Conservation (phyloP, 2,888 invertebrate genomes). For the Caenorhabditis becei region DNA sequence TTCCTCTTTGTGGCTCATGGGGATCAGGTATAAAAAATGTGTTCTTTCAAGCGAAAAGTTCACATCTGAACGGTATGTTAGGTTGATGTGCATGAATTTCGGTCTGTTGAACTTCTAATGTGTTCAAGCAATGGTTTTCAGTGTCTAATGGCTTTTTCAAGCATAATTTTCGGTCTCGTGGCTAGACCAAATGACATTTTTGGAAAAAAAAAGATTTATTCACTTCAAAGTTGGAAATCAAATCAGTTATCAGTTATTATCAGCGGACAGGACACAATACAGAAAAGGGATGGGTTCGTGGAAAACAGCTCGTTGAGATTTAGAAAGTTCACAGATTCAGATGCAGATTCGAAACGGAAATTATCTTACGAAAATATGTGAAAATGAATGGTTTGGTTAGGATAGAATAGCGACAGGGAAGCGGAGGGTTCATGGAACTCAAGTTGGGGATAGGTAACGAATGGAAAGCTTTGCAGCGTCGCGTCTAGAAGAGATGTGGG, state of each 20-base stretch:
- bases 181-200: too few relatives aligned
- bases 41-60: too few relatives aligned
- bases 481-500: constrained; percentile 22
- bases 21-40: too few relatives aligned
- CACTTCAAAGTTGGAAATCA: not conserved
- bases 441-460: constrained; percentile 1
- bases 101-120: too few relatives aligned
- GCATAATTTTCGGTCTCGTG: too few relatives aligned
- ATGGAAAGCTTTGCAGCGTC: not conserved
- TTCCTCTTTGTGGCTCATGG: too few relatives aligned
- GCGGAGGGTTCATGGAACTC: constrained; percentile 35
- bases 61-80: too few relatives aligned
- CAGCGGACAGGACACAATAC: constrained; percentile 2
- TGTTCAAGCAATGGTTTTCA: too few relatives aligned
- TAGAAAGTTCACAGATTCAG: constrained; percentile 44
- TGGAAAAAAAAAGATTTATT: constrained; percentile 5
- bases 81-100: not conserved
- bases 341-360: constrained; percentile 14
- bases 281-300: not conserved
- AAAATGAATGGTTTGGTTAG: constrained; percentile 4
- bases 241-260: not conserved
- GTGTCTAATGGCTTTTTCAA: too few relatives aligned
- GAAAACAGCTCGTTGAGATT: constrained; percentile 43
- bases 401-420: not conserved
- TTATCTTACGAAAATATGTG: constrained; percentile 9